Evolutionary conservation across 2,113 vertebrate genomes (phyloP), one percentile per base, ranked within the genome.

Genomic region (Neodontobutis hainanensis): DNA sequence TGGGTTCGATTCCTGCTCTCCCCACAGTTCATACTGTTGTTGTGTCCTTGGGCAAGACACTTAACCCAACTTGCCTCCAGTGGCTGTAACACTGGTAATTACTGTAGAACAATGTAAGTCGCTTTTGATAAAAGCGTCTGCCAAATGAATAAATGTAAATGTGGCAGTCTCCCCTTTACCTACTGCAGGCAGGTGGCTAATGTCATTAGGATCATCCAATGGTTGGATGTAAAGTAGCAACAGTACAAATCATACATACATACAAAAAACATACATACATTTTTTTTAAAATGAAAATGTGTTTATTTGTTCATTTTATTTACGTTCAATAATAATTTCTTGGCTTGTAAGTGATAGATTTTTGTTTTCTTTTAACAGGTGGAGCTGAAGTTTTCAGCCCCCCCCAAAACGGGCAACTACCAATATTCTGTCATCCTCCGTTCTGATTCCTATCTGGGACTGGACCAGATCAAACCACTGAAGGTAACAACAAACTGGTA

Each of bases 351-450:
- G n/a, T n/a, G n/a, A n/a, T n/a, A n/a, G 62, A 43, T 67, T 5
- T 65, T 56, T 72, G 1, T 77, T 4, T 52, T 46, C 4, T 74
- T 77, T 14, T 56, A n/a, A 36, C 73, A 99, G 97, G 96, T 99
- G 87, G 97, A 99, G 88, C 89, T 99, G 80, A 99, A 99, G 88
- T 99, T 99, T 90, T 96, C 97, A 70, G 97, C 97, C 60, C 97
- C 97, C 36, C 96, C 95, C 70, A 99, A 98, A 89, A 96, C 95
- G 12, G 97, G 97, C 66, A 99, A 99, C 91, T 99, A 97, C 85
- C 97, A 99, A 85, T 99, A 98, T 85, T 97, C 95, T 5, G 94
- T 99, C 82, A 96, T 97, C 88, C 93, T 99, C 81, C 95, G 95
- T 68, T 99, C 96, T 0, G 97, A 99, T 85, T 99, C 97, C 3